Evolutionary conservation across 2,888 invertebrate species (phyloP), one percentile per base, ranked within the genome.

Genomic region (Callyntrura guangdongensis): DNA sequence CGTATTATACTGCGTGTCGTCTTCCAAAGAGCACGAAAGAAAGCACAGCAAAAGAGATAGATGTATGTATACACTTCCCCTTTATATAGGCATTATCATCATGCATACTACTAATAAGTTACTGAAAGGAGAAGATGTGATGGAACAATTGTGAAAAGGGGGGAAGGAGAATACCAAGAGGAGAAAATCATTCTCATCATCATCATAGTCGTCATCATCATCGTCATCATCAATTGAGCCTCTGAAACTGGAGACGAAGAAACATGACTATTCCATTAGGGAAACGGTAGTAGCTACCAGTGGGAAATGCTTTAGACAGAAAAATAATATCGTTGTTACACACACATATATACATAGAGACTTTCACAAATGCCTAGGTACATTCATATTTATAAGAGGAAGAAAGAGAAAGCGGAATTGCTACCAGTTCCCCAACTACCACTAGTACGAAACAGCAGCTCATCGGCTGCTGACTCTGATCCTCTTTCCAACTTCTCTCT

Each of bases 181-280:
- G 87, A 89, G 64, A 67, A 22, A 64, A 64, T 64, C 64, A 64
- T 72, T 49, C 14, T 79, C 79, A 12, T 79, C 79, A 49, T 36
- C 36, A 6, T 36, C 36, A 36, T 36, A 2, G 61, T 86, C 79
- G 49, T 82, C 61, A 27, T 79, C 79, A 12, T 79, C 79, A 49
- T 77, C 77, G 9, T 25, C 49, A 72, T 53, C 77, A 59, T 27
- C 79, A 79, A 56, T 79, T 67, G 56, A 79, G 79, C 56, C 79
- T 79, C 56, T 86, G 90, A 91, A 91, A 91, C 91, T 89, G 45
- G 91, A 88, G 92, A 91, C 91, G 91, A 86, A 64, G 89, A 92
- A 92, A 93, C 93, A 93, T 91, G 93, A 93, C 92, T 93, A 92
- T 92, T 93, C 93, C 93, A 93, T 93, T 93, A 93, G 91, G 90